phyloP scores from a whole-genome alignment of 2,888 invertebrate genomes.

The Volucella inflata region DNA sequence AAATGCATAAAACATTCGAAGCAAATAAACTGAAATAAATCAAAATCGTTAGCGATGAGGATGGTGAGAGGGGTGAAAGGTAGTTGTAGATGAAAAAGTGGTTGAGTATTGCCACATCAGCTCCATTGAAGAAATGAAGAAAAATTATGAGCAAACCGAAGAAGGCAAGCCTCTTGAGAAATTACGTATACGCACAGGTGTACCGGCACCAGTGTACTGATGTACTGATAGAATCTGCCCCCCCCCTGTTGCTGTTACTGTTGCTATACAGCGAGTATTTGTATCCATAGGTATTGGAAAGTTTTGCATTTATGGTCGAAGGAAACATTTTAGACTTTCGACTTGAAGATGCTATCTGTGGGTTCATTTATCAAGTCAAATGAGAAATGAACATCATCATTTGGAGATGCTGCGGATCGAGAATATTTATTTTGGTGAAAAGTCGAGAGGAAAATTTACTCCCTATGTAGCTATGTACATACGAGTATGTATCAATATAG shows the following conservation, averaged over 20 bases:
- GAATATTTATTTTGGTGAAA: slow-evolving; percentile 64
- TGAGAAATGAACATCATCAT: slow-evolving; percentile 76
- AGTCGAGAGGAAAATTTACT: slow-evolving; percentile 29
- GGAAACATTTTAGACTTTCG: slow-evolving; percentile 56
- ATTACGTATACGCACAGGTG: slow-evolving; percentile 73
- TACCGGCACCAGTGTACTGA: slow-evolving; percentile 1
- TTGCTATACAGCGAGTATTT: too few species aligned
- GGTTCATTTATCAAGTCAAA: slow-evolving; percentile 74
- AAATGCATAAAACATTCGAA: slow-evolving; percentile 75
- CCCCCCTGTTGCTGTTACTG: slow-evolving; percentile 6
- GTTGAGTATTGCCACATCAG: not conserved
- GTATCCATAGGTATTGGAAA: slow-evolving; percentile 52
- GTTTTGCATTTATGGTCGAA: slow-evolving; percentile 64
- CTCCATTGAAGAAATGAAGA: slow-evolving; percentile 39
- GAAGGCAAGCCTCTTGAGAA: slow-evolving; percentile 65
- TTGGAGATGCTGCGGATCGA: slow-evolving; percentile 55
- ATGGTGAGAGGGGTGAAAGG: not conserved
- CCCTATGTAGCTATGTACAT: too few species aligned
- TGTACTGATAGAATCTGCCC: too few species aligned
- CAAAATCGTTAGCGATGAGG: slow-evolving; percentile 60
- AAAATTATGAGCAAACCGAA: slow-evolving; percentile 63
- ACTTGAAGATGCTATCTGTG: slow-evolving; percentile 60
- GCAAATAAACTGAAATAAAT: slow-evolving; percentile 73
- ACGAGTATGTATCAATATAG: too few species aligned
- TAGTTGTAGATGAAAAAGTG: not conserved